A percentile compares a stretch with the other conserved stretches of the same genome.
Evolutionary conservation across 2,113 vertebrate genomes (phyloP).

Genomic region (Patagioenas fasciata): DNA sequence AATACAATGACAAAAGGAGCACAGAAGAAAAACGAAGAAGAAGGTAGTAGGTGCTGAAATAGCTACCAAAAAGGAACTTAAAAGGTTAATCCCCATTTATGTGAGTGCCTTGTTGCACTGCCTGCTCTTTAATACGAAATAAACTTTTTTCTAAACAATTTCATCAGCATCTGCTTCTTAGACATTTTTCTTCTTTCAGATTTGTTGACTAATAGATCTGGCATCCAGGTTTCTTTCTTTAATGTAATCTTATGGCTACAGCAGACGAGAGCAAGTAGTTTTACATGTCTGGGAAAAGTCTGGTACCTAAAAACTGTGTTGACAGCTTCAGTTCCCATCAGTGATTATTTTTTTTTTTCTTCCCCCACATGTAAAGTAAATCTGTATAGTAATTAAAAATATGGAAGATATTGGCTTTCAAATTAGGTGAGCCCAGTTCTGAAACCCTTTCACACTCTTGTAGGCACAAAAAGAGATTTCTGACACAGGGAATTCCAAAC

Average conservation of each 20-base stretch:
- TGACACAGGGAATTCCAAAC: neutral
- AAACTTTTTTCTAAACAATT: neutral
- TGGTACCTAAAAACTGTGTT: neutral
- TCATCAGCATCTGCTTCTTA: neutral
- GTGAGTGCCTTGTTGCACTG: neutral
- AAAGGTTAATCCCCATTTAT: neutral
- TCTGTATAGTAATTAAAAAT: neutral
- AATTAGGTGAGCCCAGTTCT: neutral
- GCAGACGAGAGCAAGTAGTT: neutral
- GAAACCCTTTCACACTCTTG: neutral
- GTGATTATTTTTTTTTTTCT: neutral
- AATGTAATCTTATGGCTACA: neutral
- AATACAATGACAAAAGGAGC: neutral
- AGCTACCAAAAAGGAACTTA: neutral
- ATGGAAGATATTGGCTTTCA: neutral
- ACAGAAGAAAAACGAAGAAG: neutral
- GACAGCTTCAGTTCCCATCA: neutral
- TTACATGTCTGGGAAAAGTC: neutral
- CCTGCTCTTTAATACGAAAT: neutral
- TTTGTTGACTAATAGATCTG: constrained; percentile 40
- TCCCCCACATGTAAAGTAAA: neutral
- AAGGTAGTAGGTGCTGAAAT: neutral
- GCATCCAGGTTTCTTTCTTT: neutral
- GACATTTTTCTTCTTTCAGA: neutral
- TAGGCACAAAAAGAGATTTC: neutral